Conservation (phyloP, 2,888 invertebrate genomes). For the Plebejus anna region DNA sequence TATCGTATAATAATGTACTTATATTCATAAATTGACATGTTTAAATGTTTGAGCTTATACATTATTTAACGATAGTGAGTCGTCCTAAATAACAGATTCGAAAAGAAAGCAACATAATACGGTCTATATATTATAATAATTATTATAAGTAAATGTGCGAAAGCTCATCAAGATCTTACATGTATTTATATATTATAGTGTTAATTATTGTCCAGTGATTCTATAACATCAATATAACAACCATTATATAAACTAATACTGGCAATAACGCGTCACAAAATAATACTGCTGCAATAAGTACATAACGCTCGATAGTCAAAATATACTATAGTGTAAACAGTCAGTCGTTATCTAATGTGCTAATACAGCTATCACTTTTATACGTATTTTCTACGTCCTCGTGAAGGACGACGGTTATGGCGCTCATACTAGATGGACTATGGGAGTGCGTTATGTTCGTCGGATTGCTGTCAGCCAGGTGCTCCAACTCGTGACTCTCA, state of each 20-base stretch:
- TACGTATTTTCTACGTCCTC: conserved; percentile 73
- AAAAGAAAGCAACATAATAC: conserved; percentile 35
- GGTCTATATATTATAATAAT: conserved; percentile 27
- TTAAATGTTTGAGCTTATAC: conserved; percentile 10
- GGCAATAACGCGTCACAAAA: conserved; percentile 2
- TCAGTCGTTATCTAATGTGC: conserved; percentile 70
- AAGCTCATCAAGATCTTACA: conserved; percentile 67
- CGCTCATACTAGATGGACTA: conserved; percentile 82
- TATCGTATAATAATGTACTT: neutral
- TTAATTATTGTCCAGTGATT: conserved; percentile 66
- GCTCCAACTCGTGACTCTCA: conserved; percentile 80
- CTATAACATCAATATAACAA: conserved; percentile 28
- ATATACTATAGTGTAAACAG: conserved; percentile 47
- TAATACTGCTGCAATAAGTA: conserved; percentile 42
- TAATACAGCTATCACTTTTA: conserved; percentile 56
- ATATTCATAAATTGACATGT: conserved; percentile 21
- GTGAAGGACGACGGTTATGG: conserved; percentile 82
- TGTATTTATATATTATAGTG: conserved; percentile 49
- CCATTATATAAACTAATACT: conserved; percentile 36
- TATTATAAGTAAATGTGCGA: conserved; percentile 41
- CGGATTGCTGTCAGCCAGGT: conserved; percentile 72
- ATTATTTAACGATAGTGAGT: conserved; percentile 17
- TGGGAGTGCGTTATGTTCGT: conserved; percentile 76
- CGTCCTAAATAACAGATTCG: neutral
- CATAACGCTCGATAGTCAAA: conserved; percentile 45